Evolutionary conservation across 1,140 invertebrate genomes (phyloP).

Genomic region (Atta cephalotes): DNA sequence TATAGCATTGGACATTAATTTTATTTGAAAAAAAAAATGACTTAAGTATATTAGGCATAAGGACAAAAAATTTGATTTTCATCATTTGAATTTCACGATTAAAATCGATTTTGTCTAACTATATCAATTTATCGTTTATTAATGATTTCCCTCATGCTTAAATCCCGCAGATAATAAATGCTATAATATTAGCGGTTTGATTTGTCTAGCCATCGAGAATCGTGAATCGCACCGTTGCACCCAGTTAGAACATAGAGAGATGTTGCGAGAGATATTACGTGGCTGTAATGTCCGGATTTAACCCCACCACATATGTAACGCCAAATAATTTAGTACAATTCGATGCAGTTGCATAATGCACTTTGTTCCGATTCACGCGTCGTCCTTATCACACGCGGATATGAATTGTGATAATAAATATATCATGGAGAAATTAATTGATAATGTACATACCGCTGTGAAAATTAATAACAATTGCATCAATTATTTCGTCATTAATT

Average conservation of each 20-base stretch:
- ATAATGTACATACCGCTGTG: neutral
- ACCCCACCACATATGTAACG: conserved; percentile 32
- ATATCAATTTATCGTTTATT: conserved; percentile 33
- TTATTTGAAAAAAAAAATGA: no score
- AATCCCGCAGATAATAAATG: conserved; percentile 42
- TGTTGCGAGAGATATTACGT: conserved; percentile 34
- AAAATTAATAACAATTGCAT: conserved; percentile 35
- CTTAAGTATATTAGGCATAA: neutral
- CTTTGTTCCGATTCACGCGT: conserved; percentile 46
- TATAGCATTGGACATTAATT: neutral
- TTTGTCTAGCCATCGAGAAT: conserved; percentile 45
- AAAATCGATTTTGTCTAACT: conserved; percentile 29
- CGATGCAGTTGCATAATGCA: conserved; percentile 47
- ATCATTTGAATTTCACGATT: conserved; percentile 4
- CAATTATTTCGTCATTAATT: conserved; percentile 33
- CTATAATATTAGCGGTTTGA: conserved; percentile 55
- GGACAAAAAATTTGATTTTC: neutral
- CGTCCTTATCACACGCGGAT: conserved; percentile 23
- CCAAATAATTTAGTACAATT: conserved; percentile 57
- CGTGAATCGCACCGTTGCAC: conserved; percentile 15
- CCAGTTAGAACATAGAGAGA: conserved; percentile 2
- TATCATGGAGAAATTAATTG: conserved; percentile 42
- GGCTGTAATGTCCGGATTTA: conserved; percentile 46
- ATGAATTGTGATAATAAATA: conserved; percentile 44
- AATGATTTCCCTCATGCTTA: conserved; percentile 16